Evolutionary conservation across 2,888 invertebrate genomes (phyloP), one percentile per base, ranked within the genome.

Genomic region (Dendrolimus houi): DNA sequence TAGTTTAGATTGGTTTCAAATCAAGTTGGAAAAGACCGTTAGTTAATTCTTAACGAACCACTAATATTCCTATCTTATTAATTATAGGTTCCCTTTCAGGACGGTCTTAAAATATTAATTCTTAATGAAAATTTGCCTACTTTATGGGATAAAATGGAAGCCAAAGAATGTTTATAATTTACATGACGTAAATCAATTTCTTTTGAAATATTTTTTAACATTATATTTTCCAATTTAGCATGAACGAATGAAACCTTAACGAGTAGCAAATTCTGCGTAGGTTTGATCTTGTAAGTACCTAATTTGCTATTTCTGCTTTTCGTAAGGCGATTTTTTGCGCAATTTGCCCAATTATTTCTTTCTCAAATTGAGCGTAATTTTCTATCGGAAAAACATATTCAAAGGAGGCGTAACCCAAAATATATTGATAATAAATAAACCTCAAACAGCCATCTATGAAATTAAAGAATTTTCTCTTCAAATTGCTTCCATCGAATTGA

Each of bases 331-430:
- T 87, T 87, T 81, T 63, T 66, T 64, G 69, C 67, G 74, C 80
- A 82, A 87, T 85, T 85, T 80, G 72, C 64, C 77, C 80, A 85
- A 84, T 88, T 85, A 88, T 84, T 79, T 75, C 77, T 72, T 77
- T 79, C 77, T 77, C 71, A 79, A 83, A 80, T 79, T 70, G 77
- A 70, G 72, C 69, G 77, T 79, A 83, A 85, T 83, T 81, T 84
- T 82, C 76, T 72, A 75, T 71, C 69, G 71, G 71, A 74, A 72
- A 66, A 71, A 72, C 74, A 74, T 69, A 81, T 83, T 61, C 78
- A 75, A 64, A 72, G 69, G 74, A 74, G 65, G 72, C 68, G 70
- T 70, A 72, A 76, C 74, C 69, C 74, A 77, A 87, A 82, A 83
- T 84, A 86, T 83, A 79, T 68, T 71, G 74, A 79, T 79, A 81